Evolutionary conservation across 2,888 invertebrate species (phyloP).

Genomic region (Petrolisthes cinctipes): DNA sequence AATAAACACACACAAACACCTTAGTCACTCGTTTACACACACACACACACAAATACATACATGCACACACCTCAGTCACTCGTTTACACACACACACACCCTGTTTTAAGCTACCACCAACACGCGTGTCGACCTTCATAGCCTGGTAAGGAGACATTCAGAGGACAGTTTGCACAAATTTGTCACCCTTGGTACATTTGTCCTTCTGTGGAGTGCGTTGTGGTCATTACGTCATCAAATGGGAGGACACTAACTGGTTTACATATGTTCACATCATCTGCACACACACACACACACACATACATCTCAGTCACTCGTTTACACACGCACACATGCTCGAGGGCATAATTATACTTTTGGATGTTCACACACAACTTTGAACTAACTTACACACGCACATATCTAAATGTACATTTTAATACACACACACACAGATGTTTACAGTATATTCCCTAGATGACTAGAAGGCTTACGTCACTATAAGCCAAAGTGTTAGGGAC

Average conservation of each 20-base stretch:
- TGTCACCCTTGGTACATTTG: too few species aligned
- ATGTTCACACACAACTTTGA: constrained; percentile 13
- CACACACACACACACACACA: not conserved
- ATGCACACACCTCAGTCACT: not conserved
- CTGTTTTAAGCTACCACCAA: not conserved
- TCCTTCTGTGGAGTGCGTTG: too few species aligned
- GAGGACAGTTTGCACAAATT: too few species aligned
- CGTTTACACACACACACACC: not conserved
- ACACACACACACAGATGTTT: not conserved
- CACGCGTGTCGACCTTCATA: not conserved
- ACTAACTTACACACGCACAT: constrained; percentile 9
- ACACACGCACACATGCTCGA: constrained; percentile 5
- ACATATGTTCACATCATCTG: not conserved
- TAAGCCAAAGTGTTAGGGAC: too few species aligned
- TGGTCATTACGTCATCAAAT: too few species aligned
- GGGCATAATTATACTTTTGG: too few species aligned
- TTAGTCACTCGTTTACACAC: constrained; percentile 3
- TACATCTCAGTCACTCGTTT: not conserved
- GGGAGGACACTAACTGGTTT: too few species aligned
- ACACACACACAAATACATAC: constrained; percentile 14
- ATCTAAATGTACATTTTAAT: not conserved
- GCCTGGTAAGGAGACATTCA: too few species aligned
- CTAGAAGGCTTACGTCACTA: too few species aligned
- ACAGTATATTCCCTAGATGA: not conserved
- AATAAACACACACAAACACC: not conserved